phyloP scores from a whole-genome alignment of 2,113 vertebrate species.

The Dolichallabes microphthalmus region DNA sequence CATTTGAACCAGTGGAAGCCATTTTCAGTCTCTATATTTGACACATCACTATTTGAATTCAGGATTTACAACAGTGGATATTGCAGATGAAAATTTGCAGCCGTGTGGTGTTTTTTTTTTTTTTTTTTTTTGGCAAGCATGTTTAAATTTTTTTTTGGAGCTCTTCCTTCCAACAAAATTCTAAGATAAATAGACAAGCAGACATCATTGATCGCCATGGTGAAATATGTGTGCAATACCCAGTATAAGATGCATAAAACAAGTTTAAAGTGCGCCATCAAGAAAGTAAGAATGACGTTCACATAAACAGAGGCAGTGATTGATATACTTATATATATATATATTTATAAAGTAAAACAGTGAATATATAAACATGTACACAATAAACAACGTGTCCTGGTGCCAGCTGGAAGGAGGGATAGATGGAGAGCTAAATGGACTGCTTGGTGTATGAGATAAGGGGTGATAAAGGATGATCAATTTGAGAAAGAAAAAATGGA shows the following conservation, averaged over 20 bases:
- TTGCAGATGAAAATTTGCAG: background rate
- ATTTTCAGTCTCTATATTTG: background rate
- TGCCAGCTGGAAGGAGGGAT: background rate
- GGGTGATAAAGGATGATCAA: background rate
- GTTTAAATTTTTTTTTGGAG: background rate
- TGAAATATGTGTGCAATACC: background rate
- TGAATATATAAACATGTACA: background rate
- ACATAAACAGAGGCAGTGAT: background rate
- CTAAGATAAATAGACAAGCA: background rate
- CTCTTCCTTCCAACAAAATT: background rate
- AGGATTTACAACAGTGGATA: background rate
- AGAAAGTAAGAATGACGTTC: background rate
- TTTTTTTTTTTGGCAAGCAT: background rate
- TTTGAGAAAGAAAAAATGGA: background rate
- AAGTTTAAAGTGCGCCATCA: background rate
- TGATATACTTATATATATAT: too few relatives aligned
- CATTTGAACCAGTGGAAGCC: background rate
- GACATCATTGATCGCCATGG: background rate
- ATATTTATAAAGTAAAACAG: background rate
- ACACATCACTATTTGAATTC: background rate
- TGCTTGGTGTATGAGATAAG: background rate
- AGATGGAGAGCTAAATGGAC: background rate
- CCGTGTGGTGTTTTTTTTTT: background rate
- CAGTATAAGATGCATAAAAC: background rate
- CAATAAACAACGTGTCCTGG: background rate